Percentiles rank a stretch among this genome's conserved stretches.
These are phyloP conservation scores for Leptinotarsa juncta DNA, from an alignment of 2,888 invertebrate species.

Conservation along the genomic window DNA sequence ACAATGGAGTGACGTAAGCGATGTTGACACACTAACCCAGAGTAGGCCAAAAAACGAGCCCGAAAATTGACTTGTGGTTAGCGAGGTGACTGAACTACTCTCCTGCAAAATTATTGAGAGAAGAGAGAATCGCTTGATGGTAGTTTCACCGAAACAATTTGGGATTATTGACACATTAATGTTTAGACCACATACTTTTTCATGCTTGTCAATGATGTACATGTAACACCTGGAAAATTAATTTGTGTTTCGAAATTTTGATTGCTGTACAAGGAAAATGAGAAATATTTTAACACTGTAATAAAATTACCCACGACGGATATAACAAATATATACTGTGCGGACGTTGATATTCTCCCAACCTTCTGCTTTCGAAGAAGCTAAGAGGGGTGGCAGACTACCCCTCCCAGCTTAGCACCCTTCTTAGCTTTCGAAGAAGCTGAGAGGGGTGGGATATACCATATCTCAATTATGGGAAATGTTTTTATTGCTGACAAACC, in stretches of 20 bases:
- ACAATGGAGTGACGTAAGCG: conserved; percentile 27
- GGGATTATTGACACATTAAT: conserved; percentile 50
- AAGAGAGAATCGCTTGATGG: conserved; percentile 39
- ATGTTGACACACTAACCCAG: conserved; percentile 51
- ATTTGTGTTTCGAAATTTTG: background rate
- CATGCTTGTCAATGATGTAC: conserved; percentile 23
- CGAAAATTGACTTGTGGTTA: conserved; percentile 28
- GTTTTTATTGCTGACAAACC: too few relatives aligned
- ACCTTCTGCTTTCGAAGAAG: too few relatives aligned
- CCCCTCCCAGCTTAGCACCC: too few relatives aligned
- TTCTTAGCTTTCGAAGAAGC: too few relatives aligned
- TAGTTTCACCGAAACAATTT: conserved; percentile 55
- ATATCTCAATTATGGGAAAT: too few relatives aligned
- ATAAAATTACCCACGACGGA: too few relatives aligned
- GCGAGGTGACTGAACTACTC: conserved; percentile 44
- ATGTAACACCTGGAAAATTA: conserved; percentile 23
- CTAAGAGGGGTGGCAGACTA: too few relatives aligned
- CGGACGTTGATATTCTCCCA: too few relatives aligned
- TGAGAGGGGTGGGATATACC: too few relatives aligned
- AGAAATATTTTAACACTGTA: too few relatives aligned
- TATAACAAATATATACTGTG: too few relatives aligned
- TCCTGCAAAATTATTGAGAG: conserved; percentile 27
- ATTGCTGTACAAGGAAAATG: too few relatives aligned
- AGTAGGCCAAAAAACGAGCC: conserved; percentile 44
- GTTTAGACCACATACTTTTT: conserved; percentile 29